A percentile compares a stretch with the other conserved stretches of the same genome.
These are phyloP conservation scores for Pyrochroa serraticornis DNA, from an alignment of 2,888 invertebrate species.

Conservation along the genomic window DNA sequence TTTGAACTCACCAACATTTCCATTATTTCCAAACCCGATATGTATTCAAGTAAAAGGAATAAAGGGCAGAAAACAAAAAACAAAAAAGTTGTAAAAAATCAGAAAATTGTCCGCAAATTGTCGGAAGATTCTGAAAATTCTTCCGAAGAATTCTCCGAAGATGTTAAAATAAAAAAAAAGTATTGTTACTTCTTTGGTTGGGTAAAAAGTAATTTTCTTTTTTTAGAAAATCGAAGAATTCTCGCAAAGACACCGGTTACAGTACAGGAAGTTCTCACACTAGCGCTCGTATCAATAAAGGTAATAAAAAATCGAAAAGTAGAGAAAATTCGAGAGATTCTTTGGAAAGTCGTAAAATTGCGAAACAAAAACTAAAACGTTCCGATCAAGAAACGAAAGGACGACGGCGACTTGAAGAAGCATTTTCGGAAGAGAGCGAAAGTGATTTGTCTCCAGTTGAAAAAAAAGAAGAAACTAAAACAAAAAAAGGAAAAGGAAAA, in stretches of 20 bases:
- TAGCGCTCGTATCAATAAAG: constrained; percentile 48
- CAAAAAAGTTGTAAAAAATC: constrained; percentile 7
- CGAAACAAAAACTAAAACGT: constrained; percentile 53
- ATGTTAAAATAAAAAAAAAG: constrained; percentile 25
- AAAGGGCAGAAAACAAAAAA: constrained; percentile 53
- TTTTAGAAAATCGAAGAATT: constrained; percentile 53
- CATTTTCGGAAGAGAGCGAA: constrained; percentile 47
- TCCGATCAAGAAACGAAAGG: constrained; percentile 44
- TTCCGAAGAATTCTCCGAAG: constrained; percentile 36
- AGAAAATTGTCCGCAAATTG: not conserved
- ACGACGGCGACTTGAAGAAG: constrained; percentile 37
- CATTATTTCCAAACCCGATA: constrained; percentile 60
- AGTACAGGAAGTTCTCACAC: constrained; percentile 71
- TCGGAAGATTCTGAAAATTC: constrained; percentile 32
- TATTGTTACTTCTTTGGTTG: constrained; percentile 2
- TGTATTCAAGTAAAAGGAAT: constrained; percentile 41
- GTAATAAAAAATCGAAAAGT: constrained; percentile 40
- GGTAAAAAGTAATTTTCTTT: constrained; percentile 23
- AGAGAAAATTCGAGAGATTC: constrained; percentile 38
- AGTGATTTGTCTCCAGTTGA: constrained; percentile 39
- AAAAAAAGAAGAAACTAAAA: constrained; percentile 41
- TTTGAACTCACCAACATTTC: constrained; percentile 61
- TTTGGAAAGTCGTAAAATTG: constrained; percentile 37
- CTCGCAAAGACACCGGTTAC: constrained; percentile 70
- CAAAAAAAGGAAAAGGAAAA: constrained; percentile 22